A percentile compares a stretch with the other conserved stretches of the same genome.
Conservation (phyloP, 1,140 invertebrate species). For the Steinernema feltiae region DNA sequence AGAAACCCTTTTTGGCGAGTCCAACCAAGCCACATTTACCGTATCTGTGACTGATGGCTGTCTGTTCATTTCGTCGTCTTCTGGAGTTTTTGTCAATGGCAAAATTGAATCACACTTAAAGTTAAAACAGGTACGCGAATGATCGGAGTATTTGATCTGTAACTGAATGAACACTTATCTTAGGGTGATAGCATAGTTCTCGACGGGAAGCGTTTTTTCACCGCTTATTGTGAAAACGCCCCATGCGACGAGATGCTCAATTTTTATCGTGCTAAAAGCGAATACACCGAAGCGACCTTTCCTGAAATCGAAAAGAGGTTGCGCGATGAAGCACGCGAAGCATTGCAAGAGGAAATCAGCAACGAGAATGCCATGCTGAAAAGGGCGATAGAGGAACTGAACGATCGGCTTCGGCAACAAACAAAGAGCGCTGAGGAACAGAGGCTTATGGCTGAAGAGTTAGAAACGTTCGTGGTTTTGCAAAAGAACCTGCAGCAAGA, state of each 20-base stretch:
- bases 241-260: background rate
- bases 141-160: background rate
- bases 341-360: background rate
- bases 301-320: background rate
- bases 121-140: background rate
- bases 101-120: background rate
- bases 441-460: background rate
- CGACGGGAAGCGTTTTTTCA: background rate
- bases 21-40: slow-evolving; percentile 24
- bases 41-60: background rate
- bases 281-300: background rate
- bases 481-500: background rate
- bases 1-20: background rate
- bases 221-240: background rate
- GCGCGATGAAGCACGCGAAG: background rate
- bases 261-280: background rate
- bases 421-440: background rate
- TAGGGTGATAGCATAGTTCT: background rate
- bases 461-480: background rate
- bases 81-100: background rate
- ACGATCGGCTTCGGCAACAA: background rate
- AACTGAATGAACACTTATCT: background rate
- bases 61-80: background rate
- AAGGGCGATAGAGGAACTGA: slow-evolving; percentile 11
- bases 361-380: slow-evolving; percentile 9